A percentile compares a stretch with the other conserved stretches of the same genome.
These are phyloP conservation scores for Cebuella pygmaea DNA, from an alignment of 2,797 vertebrate genomes.

Conservation along the genomic window DNA sequence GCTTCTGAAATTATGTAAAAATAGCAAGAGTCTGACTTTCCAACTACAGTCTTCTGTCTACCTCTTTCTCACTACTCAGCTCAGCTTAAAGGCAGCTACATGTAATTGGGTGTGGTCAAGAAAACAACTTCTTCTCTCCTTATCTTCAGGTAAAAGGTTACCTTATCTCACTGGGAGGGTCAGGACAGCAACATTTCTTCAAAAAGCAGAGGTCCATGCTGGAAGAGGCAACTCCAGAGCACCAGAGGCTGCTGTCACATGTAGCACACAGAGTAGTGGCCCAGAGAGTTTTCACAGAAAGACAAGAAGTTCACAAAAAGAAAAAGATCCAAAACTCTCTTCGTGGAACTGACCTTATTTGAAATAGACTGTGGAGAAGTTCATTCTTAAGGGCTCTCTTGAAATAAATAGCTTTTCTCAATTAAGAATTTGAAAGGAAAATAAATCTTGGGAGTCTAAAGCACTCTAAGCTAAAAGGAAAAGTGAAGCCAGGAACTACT, in stretches of 20 bases:
- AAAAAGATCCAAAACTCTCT: neutral
- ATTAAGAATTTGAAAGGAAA: neutral
- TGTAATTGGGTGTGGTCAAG: rapidly evolving
- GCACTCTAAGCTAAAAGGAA: neutral
- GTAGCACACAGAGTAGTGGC: rapidly evolving
- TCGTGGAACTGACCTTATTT: neutral
- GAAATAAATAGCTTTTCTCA: neutral
- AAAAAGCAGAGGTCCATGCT: neutral
- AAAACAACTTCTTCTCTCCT: rapidly evolving
- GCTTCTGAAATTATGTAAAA: neutral
- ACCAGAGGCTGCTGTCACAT: neutral
- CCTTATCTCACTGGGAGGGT: rapidly evolving
- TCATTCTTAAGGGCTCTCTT: neutral
- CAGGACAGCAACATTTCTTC: neutral
- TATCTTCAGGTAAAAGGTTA: neutral
- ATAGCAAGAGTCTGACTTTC: neutral
- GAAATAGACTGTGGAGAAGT: neutral
- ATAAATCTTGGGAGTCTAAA: neutral
- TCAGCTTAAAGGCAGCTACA: neutral
- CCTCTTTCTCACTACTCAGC: rapidly evolving
- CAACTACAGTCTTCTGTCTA: neutral
- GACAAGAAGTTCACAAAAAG: neutral
- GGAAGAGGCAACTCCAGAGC: neutral
- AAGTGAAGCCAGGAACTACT: neutral
- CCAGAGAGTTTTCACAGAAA: neutral